phyloP scores from a whole-genome alignment of 1,140 invertebrate species.

The Leptestheria dahalacensis region DNA sequence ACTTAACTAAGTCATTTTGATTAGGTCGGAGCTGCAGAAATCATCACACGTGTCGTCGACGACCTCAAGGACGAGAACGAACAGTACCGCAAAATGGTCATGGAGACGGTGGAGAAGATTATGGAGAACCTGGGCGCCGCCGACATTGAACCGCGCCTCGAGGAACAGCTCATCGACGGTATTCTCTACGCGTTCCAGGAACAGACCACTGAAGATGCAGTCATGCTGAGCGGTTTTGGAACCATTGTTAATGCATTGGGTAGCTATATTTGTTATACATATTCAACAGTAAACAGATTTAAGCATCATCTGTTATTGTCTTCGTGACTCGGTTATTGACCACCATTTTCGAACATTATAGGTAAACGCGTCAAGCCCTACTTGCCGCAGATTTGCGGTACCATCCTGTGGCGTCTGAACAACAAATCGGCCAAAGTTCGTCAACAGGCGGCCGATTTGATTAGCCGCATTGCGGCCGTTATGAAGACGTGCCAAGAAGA shows the following conservation, averaged over 20 bases:
- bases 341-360: background rate
- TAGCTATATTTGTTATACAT: background rate
- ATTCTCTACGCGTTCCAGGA: conserved; percentile 99
- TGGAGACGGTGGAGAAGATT: conserved; percentile 99
- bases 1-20: too few species aligned
- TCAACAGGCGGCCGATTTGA: conserved; percentile 97
- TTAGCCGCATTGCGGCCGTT: conserved; percentile 93
- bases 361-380: conserved; percentile 96
- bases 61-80: conserved; percentile 99
- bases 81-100: conserved; percentile 99
- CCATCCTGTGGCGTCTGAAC: conserved; percentile 96
- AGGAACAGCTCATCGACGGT: conserved; percentile 98
- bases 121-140: conserved; percentile 94
- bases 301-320: too few species aligned
- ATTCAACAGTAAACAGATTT: too few species aligned
- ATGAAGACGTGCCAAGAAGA: conserved; percentile 99
- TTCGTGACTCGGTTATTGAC: too few species aligned
- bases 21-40: conserved; percentile 89
- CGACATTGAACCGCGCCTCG: conserved; percentile 91
- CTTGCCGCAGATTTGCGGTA: conserved; percentile 98
- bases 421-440: conserved; percentile 98
- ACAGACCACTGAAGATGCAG: conserved; percentile 99
- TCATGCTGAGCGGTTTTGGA: conserved; percentile 98
- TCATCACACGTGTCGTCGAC: conserved; percentile 95
- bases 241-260: conserved; percentile 90